phyloP scores from a whole-genome alignment of 2,113 vertebrate species.

The Tyrannus savana region DNA sequence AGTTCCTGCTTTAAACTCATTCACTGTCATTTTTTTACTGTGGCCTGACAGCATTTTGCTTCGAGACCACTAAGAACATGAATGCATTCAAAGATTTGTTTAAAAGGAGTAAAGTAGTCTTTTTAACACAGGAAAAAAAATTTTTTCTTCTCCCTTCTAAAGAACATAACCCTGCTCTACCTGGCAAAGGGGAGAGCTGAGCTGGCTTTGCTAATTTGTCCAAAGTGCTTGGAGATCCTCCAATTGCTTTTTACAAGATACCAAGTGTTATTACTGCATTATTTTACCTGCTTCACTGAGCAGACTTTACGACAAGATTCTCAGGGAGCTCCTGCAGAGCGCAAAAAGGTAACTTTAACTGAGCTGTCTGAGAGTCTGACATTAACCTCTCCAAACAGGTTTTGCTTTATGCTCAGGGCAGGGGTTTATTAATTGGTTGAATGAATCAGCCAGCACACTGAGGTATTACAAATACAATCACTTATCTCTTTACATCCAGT shows the following conservation, averaged over 20 bases:
- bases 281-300: constrained; percentile 11
- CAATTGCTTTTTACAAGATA: not conserved
- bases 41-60: not conserved
- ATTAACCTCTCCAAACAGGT: constrained; percentile 36
- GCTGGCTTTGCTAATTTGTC: not conserved
- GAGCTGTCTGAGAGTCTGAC: not conserved
- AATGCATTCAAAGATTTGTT: not conserved
- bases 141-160: not conserved
- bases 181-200: not conserved
- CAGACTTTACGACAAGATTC: not conserved
- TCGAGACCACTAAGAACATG: not conserved
- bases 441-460: constrained; percentile 20
- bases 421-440: constrained; percentile 58
- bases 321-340: not conserved
- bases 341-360: constrained; percentile 3
- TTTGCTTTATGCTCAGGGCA: constrained; percentile 43
- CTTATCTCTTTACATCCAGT: constrained; percentile 5
- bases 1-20: not conserved
- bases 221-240: not conserved
- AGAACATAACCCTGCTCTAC: not conserved
- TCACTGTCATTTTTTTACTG: not conserved
- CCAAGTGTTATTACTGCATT: not conserved
- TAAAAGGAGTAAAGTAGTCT: not conserved
- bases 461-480: constrained; percentile 32
- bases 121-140: not conserved